phyloP scores from a whole-genome alignment of 2,888 invertebrate species.

The Epistrophe eligans region DNA sequence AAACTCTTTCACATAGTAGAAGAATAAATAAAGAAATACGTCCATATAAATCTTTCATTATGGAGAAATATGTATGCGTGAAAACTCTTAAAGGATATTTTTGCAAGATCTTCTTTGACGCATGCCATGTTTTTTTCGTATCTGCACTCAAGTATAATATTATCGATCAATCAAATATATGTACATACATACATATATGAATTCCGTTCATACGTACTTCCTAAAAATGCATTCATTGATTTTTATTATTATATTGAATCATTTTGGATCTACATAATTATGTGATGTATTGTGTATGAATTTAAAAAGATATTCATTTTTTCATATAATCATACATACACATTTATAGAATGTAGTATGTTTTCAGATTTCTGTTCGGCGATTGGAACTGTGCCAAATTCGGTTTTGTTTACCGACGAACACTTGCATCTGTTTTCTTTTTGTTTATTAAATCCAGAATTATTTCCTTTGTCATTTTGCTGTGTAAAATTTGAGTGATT shows the following conservation, averaged over 20 bases:
- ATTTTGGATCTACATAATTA: not conserved
- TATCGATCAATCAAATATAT: not conserved
- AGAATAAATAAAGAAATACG: not conserved
- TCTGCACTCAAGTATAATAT: not conserved
- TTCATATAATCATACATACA: not conserved
- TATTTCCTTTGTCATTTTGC: slow-evolving; percentile 9
- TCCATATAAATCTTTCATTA: slow-evolving; percentile 1
- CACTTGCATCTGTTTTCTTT: slow-evolving; percentile 12
- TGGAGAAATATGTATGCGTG: not conserved
- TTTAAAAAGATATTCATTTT: not conserved
- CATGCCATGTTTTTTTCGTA: not conserved
- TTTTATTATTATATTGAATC: not conserved
- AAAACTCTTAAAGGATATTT: not conserved
- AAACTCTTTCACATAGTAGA: not conserved
- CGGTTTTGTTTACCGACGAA: slow-evolving; percentile 1
- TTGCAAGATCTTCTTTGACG: not conserved
- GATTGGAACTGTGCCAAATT: slow-evolving; percentile 12
- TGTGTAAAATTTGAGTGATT: not conserved
- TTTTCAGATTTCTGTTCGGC: not conserved
- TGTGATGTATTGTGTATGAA: not conserved
- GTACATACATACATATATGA: no score
- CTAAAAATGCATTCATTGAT: not conserved
- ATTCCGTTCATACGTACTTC: no score
- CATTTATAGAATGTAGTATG: not conserved
- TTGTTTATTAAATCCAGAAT: slow-evolving; percentile 9